Evolutionary conservation across 2,888 invertebrate genomes (phyloP).

Genomic region (Plagodis pulveraria): DNA sequence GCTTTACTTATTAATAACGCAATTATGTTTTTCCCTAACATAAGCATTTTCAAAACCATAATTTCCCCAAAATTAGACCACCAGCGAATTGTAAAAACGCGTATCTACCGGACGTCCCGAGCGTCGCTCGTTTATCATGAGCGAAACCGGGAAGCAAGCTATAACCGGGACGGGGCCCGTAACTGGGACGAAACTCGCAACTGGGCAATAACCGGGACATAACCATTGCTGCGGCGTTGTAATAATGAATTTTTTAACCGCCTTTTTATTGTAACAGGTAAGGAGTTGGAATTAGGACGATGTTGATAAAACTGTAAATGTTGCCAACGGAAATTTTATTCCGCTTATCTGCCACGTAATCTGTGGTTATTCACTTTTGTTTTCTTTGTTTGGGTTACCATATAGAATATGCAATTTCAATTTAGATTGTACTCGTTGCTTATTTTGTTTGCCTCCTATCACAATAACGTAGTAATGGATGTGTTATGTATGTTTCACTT

Average conservation of each 20-base stretch:
- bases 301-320: conserved; percentile 25
- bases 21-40: not conserved
- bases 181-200: conserved; percentile 41
- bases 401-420: conserved; percentile 10
- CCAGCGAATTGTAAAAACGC: conserved; percentile 59
- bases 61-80: conserved; percentile 36
- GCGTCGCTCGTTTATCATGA: conserved; percentile 48
- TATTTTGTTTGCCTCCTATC: conserved; percentile 3
- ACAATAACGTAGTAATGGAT: not conserved
- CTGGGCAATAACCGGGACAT: conserved; percentile 42
- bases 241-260: conserved; percentile 41
- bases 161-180: conserved; percentile 52
- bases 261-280: conserved; percentile 38
- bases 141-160: conserved; percentile 43
- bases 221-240: conserved; percentile 45
- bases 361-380: conserved; percentile 18
- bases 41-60: conserved; percentile 19
- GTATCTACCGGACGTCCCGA: conserved; percentile 47
- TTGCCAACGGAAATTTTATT: conserved; percentile 10
- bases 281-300: conserved; percentile 26
- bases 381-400: conserved; percentile 9
- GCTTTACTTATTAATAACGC: too few species aligned
- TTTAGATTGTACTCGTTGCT: conserved; percentile 6
- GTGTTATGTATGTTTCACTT: too few species aligned
- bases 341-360: conserved; percentile 16